Evolutionary conservation across 2,113 vertebrate genomes (phyloP), one percentile per base, ranked within the genome.

Genomic region (Cisticola juncidis): DNA sequence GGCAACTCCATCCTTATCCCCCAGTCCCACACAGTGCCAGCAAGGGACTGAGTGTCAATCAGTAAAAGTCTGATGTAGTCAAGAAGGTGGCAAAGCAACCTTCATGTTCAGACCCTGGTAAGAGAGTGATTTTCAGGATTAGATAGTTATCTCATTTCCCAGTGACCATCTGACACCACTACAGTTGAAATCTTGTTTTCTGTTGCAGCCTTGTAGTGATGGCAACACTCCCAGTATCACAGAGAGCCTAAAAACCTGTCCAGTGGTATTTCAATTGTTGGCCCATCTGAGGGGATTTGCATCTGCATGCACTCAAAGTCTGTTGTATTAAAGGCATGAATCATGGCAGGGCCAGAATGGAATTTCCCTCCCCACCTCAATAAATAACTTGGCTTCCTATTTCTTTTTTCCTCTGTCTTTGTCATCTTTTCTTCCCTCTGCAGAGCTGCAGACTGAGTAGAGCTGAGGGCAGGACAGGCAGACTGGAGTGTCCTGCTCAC

Each of bases 301-400:
- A 92, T 92, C 91, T 95, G 91, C 51, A 40, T 53, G 61, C 84
- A 80, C 35, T 95, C 92, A 86, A 2, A 36, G 80, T 90, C 92
- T 86, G 40, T 4, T 73, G 71, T 80, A 80, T 77, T 70, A 81
- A 93, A 81, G 82, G 71, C 0, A 0, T 93, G 91, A 95, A 92
- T 94, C 95, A 86, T 2, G 24, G 76, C 79, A 80, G 50, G 54
- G 62, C 79, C 79, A 92, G 86, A 58, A 83, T 11, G 64, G 79
- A 96, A 92, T 93, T 88, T 90, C 90, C 62, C 71, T 90, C 57
- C 54, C 36, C 66, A 35, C 26, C 16, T 83, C 82, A 83, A 88
- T 90, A 90, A 92, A 76, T 86, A 92, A 80, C 47, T 94, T 77
- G 82, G 71, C 25, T 96, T 90, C 66, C 70, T 88, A 44, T 17